Evolutionary conservation across 2,888 invertebrate genomes (phyloP).

Genomic region (Volucella zonaria): DNA sequence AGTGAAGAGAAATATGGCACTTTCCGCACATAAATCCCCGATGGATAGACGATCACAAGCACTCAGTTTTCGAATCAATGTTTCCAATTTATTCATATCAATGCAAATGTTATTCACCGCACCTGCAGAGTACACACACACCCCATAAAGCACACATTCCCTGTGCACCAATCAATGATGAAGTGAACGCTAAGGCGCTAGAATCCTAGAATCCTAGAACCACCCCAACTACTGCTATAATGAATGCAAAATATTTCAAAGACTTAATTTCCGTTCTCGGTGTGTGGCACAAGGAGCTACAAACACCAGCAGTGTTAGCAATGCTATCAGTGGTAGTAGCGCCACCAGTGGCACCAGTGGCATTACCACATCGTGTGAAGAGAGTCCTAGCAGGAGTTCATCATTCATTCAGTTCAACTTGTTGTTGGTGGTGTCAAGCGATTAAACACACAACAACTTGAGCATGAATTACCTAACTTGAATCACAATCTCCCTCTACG

Average conservation of each 20-base stretch:
- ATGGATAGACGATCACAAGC: slow-evolving; percentile 48
- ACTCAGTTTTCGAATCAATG: slow-evolving; percentile 64
- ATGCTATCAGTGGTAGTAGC: background rate
- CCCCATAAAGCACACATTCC: slow-evolving; percentile 11
- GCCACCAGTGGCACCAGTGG: background rate
- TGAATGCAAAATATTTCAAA: slow-evolving; percentile 72
- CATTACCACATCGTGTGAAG: slow-evolving; percentile 1
- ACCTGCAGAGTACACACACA: slow-evolving; percentile 44
- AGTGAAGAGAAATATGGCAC: slow-evolving; percentile 30
- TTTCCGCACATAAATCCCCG: slow-evolving; percentile 69
- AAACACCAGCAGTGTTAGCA: slow-evolving; percentile 6
- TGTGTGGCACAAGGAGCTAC: background rate
- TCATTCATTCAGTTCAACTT: slow-evolving; percentile 70
- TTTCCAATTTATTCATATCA: slow-evolving; percentile 73
- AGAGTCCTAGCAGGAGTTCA: slow-evolving; percentile 58
- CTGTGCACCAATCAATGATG: slow-evolving; percentile 10
- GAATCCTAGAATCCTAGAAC: background rate
- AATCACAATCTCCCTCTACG: slow-evolving; percentile 34
- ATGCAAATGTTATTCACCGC: slow-evolving; percentile 73
- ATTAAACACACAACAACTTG: slow-evolving; percentile 73
- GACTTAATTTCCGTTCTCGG: slow-evolving; percentile 70
- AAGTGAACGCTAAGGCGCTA: background rate
- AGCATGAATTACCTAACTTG: slow-evolving; percentile 70
- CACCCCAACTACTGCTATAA: slow-evolving; percentile 14
- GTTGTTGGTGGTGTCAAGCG: slow-evolving; percentile 73